phyloP scores from a whole-genome alignment of 2,113 vertebrate species.

The Gobiocypris rarus region DNA sequence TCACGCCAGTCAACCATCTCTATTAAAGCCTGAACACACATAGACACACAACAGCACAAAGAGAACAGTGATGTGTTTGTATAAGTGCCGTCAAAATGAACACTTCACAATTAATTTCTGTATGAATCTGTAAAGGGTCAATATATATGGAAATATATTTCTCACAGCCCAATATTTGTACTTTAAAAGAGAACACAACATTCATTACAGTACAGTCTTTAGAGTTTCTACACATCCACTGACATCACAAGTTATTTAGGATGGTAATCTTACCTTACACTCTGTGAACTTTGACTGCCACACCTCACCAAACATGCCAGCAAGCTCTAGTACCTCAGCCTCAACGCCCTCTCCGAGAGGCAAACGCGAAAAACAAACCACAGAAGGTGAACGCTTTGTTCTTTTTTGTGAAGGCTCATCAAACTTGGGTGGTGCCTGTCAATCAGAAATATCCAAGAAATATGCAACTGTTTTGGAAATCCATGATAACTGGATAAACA shows the following conservation, averaged over 20 bases:
- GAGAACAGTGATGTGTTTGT: neutral
- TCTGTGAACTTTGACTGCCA: conserved; percentile 50
- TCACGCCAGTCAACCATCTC: conserved; percentile 62
- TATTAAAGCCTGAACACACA: conserved; percentile 51
- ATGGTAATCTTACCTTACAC: conserved; percentile 44
- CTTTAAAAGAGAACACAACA: neutral
- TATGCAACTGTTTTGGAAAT: neutral
- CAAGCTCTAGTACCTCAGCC: conserved; percentile 52
- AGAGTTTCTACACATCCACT: neutral
- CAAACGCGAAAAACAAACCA: conserved; percentile 59
- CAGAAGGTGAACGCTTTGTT: conserved; percentile 30
- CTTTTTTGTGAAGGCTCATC: conserved; percentile 39
- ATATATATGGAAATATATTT: too few species aligned
- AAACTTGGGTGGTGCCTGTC: conserved; percentile 47
- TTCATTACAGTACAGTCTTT: neutral
- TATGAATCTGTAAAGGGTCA: too few species aligned
- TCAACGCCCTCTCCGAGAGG: conserved; percentile 47
- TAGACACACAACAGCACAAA: neutral
- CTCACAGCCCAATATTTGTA: neutral
- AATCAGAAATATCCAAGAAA: neutral
- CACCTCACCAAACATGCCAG: conserved; percentile 57
- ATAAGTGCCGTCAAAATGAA: neutral
- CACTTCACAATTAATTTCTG: neutral
- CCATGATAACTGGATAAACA: neutral
- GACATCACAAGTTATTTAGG: neutral